Evolutionary conservation across 2,113 vertebrate genomes (phyloP).

Genomic region (Dipodomys merriami): DNA sequence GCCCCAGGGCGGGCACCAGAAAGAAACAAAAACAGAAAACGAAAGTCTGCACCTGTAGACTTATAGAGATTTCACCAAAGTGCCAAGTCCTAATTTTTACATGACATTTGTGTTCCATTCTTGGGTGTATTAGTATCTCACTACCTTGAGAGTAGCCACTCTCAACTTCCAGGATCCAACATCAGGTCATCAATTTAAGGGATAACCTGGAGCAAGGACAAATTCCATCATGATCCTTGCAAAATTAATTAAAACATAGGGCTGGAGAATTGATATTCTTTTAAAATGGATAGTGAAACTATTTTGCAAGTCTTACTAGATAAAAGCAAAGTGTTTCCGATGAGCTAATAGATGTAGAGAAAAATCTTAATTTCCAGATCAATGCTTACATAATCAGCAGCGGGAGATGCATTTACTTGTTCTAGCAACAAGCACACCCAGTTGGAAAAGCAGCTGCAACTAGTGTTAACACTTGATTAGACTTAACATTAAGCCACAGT

Average conservation of each 20-base stretch:
- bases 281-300: background rate
- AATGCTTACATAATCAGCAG: background rate
- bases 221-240: background rate
- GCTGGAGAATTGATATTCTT: background rate
- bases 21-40: no score
- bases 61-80: background rate
- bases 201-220: background rate
- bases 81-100: background rate
- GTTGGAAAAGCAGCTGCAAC: background rate
- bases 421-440: background rate
- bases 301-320: background rate
- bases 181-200: background rate
- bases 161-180: background rate
- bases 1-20: no score
- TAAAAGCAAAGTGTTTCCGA: background rate
- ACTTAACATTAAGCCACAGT: background rate
- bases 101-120: background rate
- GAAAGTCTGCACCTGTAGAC: background rate
- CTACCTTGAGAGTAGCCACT: background rate
- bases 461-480: background rate
- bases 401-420: background rate
- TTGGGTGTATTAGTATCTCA: background rate
- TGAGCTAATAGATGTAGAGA: background rate
- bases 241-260: background rate
- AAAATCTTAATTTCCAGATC: background rate